phyloP scores from a whole-genome alignment of 1,140 invertebrate genomes.

The Himalopsyche phryganea region DNA sequence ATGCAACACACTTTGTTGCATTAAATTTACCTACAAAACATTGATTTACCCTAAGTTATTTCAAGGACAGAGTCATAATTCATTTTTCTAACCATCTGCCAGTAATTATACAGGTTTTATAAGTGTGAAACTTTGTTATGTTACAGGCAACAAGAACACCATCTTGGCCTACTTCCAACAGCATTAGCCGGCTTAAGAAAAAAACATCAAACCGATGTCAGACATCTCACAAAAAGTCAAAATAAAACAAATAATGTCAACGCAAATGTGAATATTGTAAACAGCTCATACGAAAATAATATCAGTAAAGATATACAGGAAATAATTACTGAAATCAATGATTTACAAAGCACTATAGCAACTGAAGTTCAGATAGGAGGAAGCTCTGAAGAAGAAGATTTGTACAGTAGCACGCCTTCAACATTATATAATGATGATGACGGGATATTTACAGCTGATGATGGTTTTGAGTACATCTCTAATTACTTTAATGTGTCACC shows the following conservation, averaged over 20 bases:
- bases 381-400: not conserved
- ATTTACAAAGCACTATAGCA: no score
- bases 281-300: no score
- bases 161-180: constrained; percentile 59
- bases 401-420: constrained; percentile 4
- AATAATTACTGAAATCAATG: no score
- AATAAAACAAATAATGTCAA: not conserved
- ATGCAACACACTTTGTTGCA: no score
- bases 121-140: no score
- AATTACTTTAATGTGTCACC: constrained; percentile 17
- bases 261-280: not conserved
- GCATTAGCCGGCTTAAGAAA: constrained; percentile 17
- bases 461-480: constrained; percentile 15
- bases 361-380: not conserved
- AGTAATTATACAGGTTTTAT: no score
- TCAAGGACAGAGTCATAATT: no score
- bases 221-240: not conserved
- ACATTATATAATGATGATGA: constrained; percentile 3
- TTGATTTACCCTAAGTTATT: no score
- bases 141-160: constrained; percentile 65
- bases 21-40: no score
- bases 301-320: no score
- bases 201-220: constrained; percentile 19
- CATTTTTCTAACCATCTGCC: no score
- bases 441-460: not conserved